Percentiles rank a stretch among this genome's conserved stretches.
phyloP scores from a whole-genome alignment of 2,888 invertebrate genomes.

The Tipula unca region DNA sequence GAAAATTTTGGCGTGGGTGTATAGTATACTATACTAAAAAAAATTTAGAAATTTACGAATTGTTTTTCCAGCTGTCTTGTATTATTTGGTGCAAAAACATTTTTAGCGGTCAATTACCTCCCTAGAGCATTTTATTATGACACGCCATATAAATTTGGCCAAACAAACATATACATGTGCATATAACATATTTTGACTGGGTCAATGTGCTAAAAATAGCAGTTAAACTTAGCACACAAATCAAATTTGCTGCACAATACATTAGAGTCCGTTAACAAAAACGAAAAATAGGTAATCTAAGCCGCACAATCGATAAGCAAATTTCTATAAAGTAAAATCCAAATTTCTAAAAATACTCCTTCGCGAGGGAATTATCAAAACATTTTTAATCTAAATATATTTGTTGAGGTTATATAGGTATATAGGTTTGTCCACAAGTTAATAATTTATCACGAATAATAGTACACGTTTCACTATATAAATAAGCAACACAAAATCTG shows the following conservation, averaged over 20 bases:
- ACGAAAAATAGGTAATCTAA: background rate
- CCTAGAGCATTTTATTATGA: background rate
- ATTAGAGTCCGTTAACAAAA: background rate
- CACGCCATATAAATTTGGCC: background rate
- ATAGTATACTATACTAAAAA: too few relatives aligned
- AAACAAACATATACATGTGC: too few relatives aligned
- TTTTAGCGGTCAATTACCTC: background rate
- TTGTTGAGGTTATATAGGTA: background rate
- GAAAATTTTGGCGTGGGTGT: too few relatives aligned
- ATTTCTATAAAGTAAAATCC: background rate
- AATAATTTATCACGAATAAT: background rate
- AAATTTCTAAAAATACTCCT: background rate
- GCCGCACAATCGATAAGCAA: background rate
- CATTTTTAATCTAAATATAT: background rate
- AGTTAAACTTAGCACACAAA: background rate
- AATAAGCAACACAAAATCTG: background rate
- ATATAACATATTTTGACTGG: background rate
- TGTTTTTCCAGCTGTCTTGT: background rate
- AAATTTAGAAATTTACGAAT: background rate
- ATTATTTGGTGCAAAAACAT: background rate
- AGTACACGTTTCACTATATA: background rate
- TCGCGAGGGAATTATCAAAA: background rate
- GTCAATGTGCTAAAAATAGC: background rate
- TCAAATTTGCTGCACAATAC: background rate
- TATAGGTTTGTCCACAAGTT: background rate